These are phyloP conservation scores for Tachypleus tridentatus DNA, from an alignment of 1,140 invertebrate species.

Conservation along the genomic window DNA sequence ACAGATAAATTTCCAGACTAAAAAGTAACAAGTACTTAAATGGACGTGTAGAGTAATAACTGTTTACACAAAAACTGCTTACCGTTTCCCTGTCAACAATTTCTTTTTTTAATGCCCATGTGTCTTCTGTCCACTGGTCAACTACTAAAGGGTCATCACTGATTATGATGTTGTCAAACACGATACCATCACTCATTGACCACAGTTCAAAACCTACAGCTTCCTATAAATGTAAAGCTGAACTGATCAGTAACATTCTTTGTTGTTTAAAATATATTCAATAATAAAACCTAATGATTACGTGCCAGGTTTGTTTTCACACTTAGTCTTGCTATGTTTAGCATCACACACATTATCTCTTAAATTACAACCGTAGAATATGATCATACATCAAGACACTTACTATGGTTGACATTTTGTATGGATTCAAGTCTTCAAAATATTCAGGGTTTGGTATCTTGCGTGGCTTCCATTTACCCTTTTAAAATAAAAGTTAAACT, in stretches of 20 bases:
- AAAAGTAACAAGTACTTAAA: too few species aligned
- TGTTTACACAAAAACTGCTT: constrained; percentile 35
- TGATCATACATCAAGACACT: constrained; percentile 37
- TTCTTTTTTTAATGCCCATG: constrained; percentile 70
- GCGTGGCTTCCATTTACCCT: constrained; percentile 79
- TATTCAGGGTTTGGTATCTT: constrained; percentile 81
- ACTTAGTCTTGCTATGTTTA: too few species aligned
- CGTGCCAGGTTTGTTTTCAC: too few species aligned
- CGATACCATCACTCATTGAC: constrained; percentile 90
- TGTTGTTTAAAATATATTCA: too few species aligned
- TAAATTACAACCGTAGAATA: neutral
- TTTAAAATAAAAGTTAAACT: neutral
- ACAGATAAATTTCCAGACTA: too few species aligned
- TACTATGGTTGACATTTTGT: constrained; percentile 80
- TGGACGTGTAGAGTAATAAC: too few species aligned
- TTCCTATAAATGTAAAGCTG: constrained; percentile 43
- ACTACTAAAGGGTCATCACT: constrained; percentile 72
- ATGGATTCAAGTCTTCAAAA: constrained; percentile 84
- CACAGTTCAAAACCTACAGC: constrained; percentile 93
- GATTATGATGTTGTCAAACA: constrained; percentile 92
- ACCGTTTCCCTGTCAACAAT: constrained; percentile 65
- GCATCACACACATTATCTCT: too few species aligned
- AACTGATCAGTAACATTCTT: too few species aligned
- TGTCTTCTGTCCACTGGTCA: constrained; percentile 63
- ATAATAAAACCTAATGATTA: too few species aligned